A percentile compares a stretch with the other conserved stretches of the same genome.
These are phyloP conservation scores for Anagyrus pseudococci DNA, from an alignment of 2,888 invertebrate genomes.

Conservation along the genomic window DNA sequence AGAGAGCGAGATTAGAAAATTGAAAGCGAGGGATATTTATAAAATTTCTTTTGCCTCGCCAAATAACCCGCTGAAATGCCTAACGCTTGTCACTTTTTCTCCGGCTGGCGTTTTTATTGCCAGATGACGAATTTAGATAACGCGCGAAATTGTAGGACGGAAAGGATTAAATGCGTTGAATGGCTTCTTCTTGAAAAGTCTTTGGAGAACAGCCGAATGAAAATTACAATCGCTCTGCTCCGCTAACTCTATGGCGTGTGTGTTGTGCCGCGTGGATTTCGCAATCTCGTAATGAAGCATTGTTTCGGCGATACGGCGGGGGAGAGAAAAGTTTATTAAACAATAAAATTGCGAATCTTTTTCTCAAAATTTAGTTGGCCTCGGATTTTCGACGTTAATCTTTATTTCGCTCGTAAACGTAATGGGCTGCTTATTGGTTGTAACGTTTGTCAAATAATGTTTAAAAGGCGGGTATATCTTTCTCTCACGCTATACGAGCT, in stretches of 20 bases:
- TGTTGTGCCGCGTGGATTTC: background rate
- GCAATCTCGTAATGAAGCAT: background rate
- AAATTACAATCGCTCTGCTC: no score
- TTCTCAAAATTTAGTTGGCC: no score
- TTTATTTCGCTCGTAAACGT: no score
- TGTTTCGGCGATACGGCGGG: background rate
- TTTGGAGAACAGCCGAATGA: background rate
- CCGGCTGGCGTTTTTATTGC: constrained; percentile 3
- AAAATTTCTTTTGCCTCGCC: background rate
- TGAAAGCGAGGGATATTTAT: constrained; percentile 12
- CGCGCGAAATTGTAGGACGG: background rate
- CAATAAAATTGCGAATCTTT: no score
- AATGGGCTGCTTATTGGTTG: no score
- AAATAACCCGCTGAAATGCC: constrained; percentile 14
- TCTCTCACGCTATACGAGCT: no score
- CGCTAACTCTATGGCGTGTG: no score
- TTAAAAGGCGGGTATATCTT: no score
- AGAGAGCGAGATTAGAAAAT: constrained; percentile 24
- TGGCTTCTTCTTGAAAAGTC: background rate
- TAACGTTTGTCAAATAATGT: no score
- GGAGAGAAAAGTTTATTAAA: no score
- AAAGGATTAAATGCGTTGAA: constrained; percentile 2
- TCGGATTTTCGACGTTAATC: no score
- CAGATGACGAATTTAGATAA: constrained; percentile 26
- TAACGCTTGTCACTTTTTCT: background rate